Evolutionary conservation across 1,140 invertebrate species (phyloP).

Genomic region (Acromyrmex charruanus): DNA sequence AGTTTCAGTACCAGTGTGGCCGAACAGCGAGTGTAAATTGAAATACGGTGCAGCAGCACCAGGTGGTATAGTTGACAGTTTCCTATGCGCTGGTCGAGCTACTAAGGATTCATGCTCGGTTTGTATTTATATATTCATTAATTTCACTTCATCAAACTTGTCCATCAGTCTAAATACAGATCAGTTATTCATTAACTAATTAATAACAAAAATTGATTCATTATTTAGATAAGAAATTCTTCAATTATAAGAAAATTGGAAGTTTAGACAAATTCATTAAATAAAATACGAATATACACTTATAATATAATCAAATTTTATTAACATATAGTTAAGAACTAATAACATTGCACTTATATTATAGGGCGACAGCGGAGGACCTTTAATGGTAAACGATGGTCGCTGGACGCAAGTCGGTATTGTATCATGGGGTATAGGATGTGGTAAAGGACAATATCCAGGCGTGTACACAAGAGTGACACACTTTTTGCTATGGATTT

Average conservation of each 20-base stretch:
- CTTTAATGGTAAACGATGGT: constrained; percentile 93
- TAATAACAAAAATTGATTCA: constrained; percentile 12
- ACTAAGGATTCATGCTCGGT: constrained; percentile 96
- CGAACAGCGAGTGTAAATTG: constrained; percentile 91
- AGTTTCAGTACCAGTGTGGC: constrained; percentile 94
- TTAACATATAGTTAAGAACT: constrained; percentile 1
- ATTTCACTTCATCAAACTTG: neutral
- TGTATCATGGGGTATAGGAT: constrained; percentile 97
- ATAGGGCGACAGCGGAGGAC: constrained; percentile 97
- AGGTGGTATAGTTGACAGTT: constrained; percentile 94
- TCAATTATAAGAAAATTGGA: neutral
- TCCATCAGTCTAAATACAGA: neutral
- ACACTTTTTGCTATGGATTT: constrained; percentile 93
- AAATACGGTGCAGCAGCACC: constrained; percentile 95
- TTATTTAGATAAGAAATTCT: neutral
- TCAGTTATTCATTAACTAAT: neutral
- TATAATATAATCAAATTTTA: neutral
- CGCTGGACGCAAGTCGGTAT: constrained; percentile 95
- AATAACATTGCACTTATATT: constrained; percentile 43
- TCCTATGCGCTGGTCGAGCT: constrained; percentile 94
- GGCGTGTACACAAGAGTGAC: constrained; percentile 95
- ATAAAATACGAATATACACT: neutral
- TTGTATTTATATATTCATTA: constrained; percentile 81
- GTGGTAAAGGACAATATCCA: constrained; percentile 95
- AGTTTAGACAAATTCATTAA: neutral